Evolutionary conservation across 2,113 vertebrate genomes (phyloP), one percentile per base, ranked within the genome.

Genomic region (Sturnira hondurensis): DNA sequence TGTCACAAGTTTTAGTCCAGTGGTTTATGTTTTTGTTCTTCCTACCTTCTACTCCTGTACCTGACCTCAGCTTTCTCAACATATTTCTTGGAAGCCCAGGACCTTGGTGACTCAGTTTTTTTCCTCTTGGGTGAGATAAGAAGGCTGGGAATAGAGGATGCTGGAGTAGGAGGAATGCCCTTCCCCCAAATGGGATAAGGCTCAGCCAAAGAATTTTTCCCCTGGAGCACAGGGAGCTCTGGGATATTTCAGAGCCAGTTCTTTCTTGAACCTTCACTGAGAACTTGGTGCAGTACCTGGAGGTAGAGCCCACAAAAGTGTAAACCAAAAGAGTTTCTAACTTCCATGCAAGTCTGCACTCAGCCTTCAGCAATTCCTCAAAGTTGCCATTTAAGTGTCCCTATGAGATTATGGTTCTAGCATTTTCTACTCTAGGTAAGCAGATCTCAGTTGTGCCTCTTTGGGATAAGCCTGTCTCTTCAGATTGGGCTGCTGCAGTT

Each of bases 201-300:
- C 47, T 91, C 22, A 52, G 47, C 56, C 52, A 77, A 94, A 95
- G 93, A 91, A 88, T 94, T 97, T 97, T 97, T 76, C 33, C 94
- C 96, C 89, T 91, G 89, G 91, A 95, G 96, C 94, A 63, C 43
- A 88, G 78, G 22, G 93, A 77, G 77, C 58, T 89, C 71, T 61
- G 74, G 65, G 83, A 9, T 85, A 70, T 93, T 95, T 96, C 67
- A 36, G 43, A 80, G n/a, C 52, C n/a, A 52, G 67, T 36, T 93
- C 26, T 94, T 97, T 92, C 89, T 91, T 43, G 63, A 52, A 78
- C 83, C 38, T 96, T 93, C 47, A 31, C 56, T 56, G 78, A 95
- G 93, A 88, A 91, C 14, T 65, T 67, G 52, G 65, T 87, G n/a
- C 28, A 54, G 43, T 76, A 95, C 61, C 56, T 85, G 58, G 47